phyloP scores from a whole-genome alignment of 2,888 invertebrate genomes.

The Bimastos eiseni region DNA sequence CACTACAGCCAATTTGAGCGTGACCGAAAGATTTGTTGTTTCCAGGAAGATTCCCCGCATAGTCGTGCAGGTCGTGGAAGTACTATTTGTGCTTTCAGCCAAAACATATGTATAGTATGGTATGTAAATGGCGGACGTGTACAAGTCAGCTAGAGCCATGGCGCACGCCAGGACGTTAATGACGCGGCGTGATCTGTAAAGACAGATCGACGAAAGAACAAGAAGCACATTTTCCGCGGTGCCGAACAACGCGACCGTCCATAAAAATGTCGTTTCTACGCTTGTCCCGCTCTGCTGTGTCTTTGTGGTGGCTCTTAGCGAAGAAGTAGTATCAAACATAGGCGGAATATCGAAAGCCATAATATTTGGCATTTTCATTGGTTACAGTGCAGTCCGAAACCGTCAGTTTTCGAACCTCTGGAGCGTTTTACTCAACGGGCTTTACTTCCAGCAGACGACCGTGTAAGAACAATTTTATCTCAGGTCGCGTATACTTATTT shows the following conservation, averaged over 20 bases:
- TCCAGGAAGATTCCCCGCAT: background rate
- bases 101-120: slow-evolving; percentile 42
- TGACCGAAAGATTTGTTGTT: background rate
- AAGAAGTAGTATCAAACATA: background rate
- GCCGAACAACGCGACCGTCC: slow-evolving; percentile 41
- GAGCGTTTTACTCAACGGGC: background rate
- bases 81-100: slow-evolving; percentile 26
- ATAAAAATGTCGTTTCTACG: slow-evolving; percentile 40
- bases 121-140: slow-evolving; percentile 40
- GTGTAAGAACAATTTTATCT: background rate
- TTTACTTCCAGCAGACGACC: background rate
- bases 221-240: slow-evolving; percentile 39
- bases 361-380: background rate
- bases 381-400: background rate
- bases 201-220: slow-evolving; percentile 34
- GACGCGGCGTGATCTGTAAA: slow-evolving; percentile 31
- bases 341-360: background rate
- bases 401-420: no score
- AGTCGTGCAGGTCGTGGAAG: background rate
- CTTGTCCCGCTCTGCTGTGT: slow-evolving; percentile 17
- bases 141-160: slow-evolving; percentile 39
- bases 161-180: slow-evolving; percentile 37
- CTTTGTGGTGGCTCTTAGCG: background rate
- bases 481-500: background rate
- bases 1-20: background rate